Evolutionary conservation across 1,140 invertebrate species (phyloP).

Genomic region (Anthonomus grandis): DNA sequence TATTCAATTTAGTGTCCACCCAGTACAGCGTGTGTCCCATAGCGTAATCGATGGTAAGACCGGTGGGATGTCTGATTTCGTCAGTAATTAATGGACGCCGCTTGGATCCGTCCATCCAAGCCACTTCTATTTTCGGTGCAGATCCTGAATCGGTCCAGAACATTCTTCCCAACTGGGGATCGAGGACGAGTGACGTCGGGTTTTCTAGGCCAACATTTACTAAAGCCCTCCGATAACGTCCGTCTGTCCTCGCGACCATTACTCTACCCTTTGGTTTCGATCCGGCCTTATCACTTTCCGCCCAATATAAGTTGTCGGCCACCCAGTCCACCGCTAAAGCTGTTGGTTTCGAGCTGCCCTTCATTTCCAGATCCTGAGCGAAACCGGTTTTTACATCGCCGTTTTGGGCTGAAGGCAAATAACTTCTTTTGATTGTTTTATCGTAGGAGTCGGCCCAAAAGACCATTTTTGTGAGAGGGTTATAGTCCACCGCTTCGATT

Average conservation of each 20-base stretch:
- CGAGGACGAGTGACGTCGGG: constrained; percentile 82
- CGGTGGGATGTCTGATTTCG: constrained; percentile 76
- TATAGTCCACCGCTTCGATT: constrained; percentile 86
- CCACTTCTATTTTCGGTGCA: constrained; percentile 80
- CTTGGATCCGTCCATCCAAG: constrained; percentile 95
- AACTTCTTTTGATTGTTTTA: constrained; percentile 86
- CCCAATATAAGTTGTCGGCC: constrained; percentile 91
- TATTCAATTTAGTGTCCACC: constrained; percentile 92
- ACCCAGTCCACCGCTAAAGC: constrained; percentile 89
- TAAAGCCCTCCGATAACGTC: constrained; percentile 79
- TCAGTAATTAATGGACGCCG: constrained; percentile 75
- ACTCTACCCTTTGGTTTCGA: constrained; percentile 71
- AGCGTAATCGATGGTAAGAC: constrained; percentile 84
- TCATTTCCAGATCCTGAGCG: constrained; percentile 84
- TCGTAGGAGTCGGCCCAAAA: constrained; percentile 93
- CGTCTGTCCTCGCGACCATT: constrained; percentile 85
- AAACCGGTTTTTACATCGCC: constrained; percentile 77
- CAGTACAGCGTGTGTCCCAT: constrained; percentile 91
- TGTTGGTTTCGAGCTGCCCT: constrained; percentile 76
- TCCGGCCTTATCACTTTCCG: constrained; percentile 75
- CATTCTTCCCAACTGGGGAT: constrained; percentile 80
- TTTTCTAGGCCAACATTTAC: constrained; percentile 68
- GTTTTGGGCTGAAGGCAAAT: constrained; percentile 75
- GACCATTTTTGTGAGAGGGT: constrained; percentile 74
- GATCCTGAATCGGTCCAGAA: constrained; percentile 88